Evolutionary conservation across 1,140 invertebrate species (phyloP), one percentile per base, ranked within the genome.

Genomic region (Stegodyphus dumicola): DNA sequence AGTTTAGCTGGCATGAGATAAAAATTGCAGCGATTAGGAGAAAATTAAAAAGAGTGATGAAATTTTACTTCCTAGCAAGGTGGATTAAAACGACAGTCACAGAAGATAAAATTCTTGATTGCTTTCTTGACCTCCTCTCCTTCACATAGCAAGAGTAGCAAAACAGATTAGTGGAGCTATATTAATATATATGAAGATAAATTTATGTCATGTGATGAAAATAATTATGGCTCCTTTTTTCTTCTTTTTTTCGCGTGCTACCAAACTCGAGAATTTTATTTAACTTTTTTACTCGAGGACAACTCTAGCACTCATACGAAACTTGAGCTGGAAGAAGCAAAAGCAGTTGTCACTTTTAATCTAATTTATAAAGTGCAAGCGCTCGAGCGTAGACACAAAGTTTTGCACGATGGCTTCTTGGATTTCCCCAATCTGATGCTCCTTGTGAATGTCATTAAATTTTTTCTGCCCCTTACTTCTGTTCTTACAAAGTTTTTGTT

Each of bases 341-440:
- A 76, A 85, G 69, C 81, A 76, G 73, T 85, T 85, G 81, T 85
- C 81, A 85, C 71, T 85, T 85, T 85, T 85, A 85, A 85, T 85
- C 81, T 76, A 85, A 85, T 85, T 76, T 76, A 83, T 76, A 76
- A 85, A 85, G 74, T 77, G 74, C 81, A 85, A 77, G 81, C 81
- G 81, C 65, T 85, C 81, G 69, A 69, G 81, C 81, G 74, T 76
- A 77, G 81, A 76, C 74, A 69, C 74, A 70, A 85, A 85, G 81
- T 85, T 85, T 85, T 85, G 74, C 64, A 85, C 81, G 81, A 60
- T 48, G 81, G 81, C 73, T 76, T 77, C 74, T 85, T 56, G 65
- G 81, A 85, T 85, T 85, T 85, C 81, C 80, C 73, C 81, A 77
- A 76, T 85, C 81, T 85, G 71, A 83, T 76, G 81, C 66, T 69